Base-by-base conservation (phyloP, 2,888 invertebrate species). In the Masnerella sp. region DNA sequence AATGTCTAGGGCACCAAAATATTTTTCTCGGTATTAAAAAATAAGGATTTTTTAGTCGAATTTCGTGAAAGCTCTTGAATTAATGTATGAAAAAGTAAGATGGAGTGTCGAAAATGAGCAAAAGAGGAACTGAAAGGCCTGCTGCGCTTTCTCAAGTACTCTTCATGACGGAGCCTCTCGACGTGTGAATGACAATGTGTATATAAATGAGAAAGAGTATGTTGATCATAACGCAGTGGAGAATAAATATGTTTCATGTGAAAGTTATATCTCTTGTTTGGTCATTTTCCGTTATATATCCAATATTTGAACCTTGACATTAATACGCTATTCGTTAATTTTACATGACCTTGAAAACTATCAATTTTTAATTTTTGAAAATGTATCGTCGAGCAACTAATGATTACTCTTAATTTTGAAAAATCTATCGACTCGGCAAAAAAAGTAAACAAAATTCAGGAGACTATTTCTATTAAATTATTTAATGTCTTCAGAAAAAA, bases 71-170 rank as follows among this genome's bases (percentile, higher is more conserved):
- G 56, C 69, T 62, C 69, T 70, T 62, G 69, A 70, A 54, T 62
- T 20, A 42, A 62, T 62, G 22, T 54, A 59, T 51, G 45, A 70
- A 61, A 70, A 68, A 68, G 36, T 30, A 25, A 8, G 56, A 70
- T 28, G 54, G 38, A 71, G 58, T 71, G 64, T 71, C 64, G 64
- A 71, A 71, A 71, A 65, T 59, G 71, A 71, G 64, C 52, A 56
- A 59, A 65, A 51, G 71, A 54, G 36, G 45, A 69, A 65, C 58
- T 18, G 62, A 68, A 61, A 74, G 74, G 74, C 74, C 69, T 69
- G 69, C 74, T 74, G 69, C 69, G 64, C 43, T 65, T 74, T 74
- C 69, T 74, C 74, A 74, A 74, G 69, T 64, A 58, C 64, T 51
- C 59, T 58, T 18, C 58, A 51, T 40, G 52, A 56, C 25, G 47